Evolutionary conservation across 2,113 vertebrate species (phyloP).

Genomic region (Ictalurus furcatus): DNA sequence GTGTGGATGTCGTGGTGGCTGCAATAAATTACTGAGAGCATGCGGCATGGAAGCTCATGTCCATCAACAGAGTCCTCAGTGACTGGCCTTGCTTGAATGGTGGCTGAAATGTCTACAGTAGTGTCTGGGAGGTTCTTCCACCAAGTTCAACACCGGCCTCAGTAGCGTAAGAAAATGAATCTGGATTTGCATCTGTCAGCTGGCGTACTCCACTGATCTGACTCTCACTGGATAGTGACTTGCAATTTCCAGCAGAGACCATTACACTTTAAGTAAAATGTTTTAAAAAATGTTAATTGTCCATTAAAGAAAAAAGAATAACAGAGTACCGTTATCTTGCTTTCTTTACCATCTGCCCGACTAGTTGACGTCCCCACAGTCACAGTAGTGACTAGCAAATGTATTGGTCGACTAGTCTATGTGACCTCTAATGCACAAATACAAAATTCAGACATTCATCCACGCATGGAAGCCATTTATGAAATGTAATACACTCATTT

Average conservation of each 20-base stretch:
- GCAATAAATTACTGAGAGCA: background rate
- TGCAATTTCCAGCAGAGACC: background rate
- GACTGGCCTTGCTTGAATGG: background rate
- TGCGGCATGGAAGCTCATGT: background rate
- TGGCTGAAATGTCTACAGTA: background rate
- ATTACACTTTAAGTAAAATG: background rate
- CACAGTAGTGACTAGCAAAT: background rate
- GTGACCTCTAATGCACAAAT: background rate
- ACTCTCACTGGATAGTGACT: background rate
- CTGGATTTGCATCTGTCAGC: background rate
- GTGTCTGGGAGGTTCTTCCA: background rate
- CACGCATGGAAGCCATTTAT: background rate
- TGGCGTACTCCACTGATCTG: background rate
- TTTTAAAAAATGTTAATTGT: background rate
- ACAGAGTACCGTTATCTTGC: background rate
- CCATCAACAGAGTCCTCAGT: background rate
- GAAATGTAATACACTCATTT: background rate
- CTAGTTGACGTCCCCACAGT: background rate
- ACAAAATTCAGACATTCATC: background rate
- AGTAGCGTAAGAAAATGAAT: background rate
- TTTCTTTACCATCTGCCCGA: background rate
- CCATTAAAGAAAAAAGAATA: background rate
- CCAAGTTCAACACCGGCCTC: background rate
- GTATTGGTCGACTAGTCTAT: background rate
- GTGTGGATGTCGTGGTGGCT: background rate